Evolutionary conservation across 2,797 vertebrate species (phyloP).

Genomic region (Phoeniculus purpureus): DNA sequence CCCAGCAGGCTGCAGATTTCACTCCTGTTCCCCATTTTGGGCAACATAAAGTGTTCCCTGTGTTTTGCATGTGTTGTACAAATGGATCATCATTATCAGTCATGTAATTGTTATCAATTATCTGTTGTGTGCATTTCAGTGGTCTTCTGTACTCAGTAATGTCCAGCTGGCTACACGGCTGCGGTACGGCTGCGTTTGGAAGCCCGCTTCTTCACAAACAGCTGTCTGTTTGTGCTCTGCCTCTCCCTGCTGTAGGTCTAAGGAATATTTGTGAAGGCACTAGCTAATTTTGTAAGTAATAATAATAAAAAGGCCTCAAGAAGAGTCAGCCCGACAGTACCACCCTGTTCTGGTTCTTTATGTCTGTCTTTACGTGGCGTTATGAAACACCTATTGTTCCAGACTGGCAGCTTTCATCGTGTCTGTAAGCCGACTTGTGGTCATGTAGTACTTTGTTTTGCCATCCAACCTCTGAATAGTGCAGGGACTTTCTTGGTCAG

Average conservation of each 20-base stretch:
- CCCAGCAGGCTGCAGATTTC: not conserved
- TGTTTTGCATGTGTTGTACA: not conserved
- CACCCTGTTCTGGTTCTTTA: not conserved
- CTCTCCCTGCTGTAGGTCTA: not conserved
- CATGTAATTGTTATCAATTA: not conserved
- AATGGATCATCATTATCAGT: not conserved
- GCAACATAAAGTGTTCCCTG: not conserved
- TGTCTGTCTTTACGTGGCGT: not conserved
- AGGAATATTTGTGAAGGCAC: not conserved
- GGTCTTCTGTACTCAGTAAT: not conserved
- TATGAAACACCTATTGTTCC: not conserved
- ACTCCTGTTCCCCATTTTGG: not conserved
- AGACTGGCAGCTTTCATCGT: not conserved
- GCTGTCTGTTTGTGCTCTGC: not conserved
- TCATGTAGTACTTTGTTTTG: not conserved
- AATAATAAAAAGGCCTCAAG: not conserved
- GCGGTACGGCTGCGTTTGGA: not conserved
- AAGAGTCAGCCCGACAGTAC: not conserved
- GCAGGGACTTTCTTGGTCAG: not conserved
- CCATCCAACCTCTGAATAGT: constrained; percentile 19
- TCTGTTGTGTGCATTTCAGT: not conserved
- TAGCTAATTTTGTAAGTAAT: not conserved
- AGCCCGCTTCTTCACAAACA: not conserved
- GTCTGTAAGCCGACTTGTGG: not conserved
- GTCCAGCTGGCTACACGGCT: not conserved